These are phyloP conservation scores for Crenichthys baileyi DNA, from an alignment of 2,797 vertebrate genomes.

Conservation along the genomic window DNA sequence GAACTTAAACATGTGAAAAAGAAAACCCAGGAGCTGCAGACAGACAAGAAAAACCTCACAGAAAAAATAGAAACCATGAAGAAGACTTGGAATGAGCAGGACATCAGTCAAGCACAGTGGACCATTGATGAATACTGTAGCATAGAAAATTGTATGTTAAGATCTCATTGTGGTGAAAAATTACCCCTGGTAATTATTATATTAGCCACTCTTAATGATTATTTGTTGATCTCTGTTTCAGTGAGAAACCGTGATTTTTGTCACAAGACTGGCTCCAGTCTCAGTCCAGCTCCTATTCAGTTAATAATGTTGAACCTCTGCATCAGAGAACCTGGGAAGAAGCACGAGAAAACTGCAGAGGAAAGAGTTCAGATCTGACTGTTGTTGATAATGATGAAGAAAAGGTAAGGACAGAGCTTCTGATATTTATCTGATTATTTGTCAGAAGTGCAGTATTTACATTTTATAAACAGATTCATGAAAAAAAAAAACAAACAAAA, in stretches of 20 bases:
- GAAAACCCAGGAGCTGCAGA: no score
- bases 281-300: slow-evolving; percentile 34
- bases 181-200: not conserved
- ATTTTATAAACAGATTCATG: no score
- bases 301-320: not conserved
- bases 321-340: slow-evolving; percentile 34
- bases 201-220: not conserved
- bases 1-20: no score
- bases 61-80: not conserved
- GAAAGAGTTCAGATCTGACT: slow-evolving; percentile 37
- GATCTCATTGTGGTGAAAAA: not conserved
- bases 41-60: slow-evolving; percentile 8
- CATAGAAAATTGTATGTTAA: fast-evolving
- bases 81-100: not conserved
- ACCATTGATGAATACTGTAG: slow-evolving; percentile 53
- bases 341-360: slow-evolving; percentile 37
- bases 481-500: no score
- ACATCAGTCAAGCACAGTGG: slow-evolving; percentile 19
- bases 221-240: slow-evolving; percentile 20
- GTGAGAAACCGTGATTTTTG: slow-evolving; percentile 42
- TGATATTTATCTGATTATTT: no score
- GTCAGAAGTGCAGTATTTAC: no score
- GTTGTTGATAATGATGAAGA: not conserved
- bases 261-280: not conserved
- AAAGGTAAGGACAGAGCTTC: slow-evolving; percentile 40